Evolutionary conservation across 2,113 vertebrate species (phyloP).

Genomic region (Phyllostomus hastatus): DNA sequence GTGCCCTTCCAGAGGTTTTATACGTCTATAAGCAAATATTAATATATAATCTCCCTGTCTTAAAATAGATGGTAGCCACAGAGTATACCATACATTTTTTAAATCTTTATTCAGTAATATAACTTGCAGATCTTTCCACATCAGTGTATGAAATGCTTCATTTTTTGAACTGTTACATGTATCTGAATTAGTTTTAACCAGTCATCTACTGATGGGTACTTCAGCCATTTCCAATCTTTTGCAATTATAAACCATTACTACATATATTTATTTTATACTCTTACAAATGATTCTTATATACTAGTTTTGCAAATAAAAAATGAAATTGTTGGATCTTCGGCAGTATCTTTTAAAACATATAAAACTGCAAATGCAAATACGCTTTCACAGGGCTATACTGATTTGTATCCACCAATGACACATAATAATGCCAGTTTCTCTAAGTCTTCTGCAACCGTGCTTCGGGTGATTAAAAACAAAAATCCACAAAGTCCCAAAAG

Average conservation of each 20-base stretch:
- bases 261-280: neutral
- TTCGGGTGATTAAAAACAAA: neutral
- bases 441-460: neutral
- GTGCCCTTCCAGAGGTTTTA: neutral
- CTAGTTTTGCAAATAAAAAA: neutral
- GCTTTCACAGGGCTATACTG: neutral
- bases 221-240: neutral
- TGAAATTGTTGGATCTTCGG: neutral
- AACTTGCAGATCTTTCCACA: neutral
- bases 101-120: neutral
- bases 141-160: neutral
- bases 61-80: neutral
- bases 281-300: neutral
- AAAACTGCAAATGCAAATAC: too few species aligned
- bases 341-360: too few species aligned
- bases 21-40: neutral
- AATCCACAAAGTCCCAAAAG: neutral
- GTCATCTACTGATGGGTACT: neutral
- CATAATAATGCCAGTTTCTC: neutral
- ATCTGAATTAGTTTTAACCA: neutral
- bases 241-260: conserved; percentile 2
- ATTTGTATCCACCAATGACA: neutral
- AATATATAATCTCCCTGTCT: neutral
- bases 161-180: neutral
- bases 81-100: neutral